Evolutionary conservation across 2,797 vertebrate species (phyloP), one percentile per base, ranked within the genome.

Genomic region (Manis crassicaudata): DNA sequence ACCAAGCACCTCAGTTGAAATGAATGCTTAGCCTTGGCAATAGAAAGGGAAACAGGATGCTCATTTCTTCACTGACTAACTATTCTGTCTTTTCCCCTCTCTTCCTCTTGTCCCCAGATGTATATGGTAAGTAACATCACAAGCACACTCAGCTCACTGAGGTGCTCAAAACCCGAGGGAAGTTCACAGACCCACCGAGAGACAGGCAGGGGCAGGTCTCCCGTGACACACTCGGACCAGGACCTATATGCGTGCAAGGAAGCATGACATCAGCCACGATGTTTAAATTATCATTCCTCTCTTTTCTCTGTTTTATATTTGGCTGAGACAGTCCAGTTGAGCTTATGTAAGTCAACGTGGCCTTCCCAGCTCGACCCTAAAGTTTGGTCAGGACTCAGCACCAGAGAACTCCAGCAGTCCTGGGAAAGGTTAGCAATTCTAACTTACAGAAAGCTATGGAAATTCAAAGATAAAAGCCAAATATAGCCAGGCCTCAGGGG

Each of bases 1-100:
- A 77, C 80, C 58, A 68, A 73, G 68, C 63, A 81, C 96, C 89
- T 93, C 84, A 46, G 67, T 72, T 75, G 63, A 94, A 94, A 86
- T 77, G 63, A 93, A 89, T 68, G 54, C 70, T 62, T 65, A 68
- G 50, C 67, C n/a, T 77, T 77, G 91, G 77, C 95, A 81, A n/a
- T n/a, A 72, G 86, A 75, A 70, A 92, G 87, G 86, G 72, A 93
- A 95, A 60, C 12, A 46, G 79, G 17, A 56, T 46, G 83, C 37
- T 96, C 60, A 32, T 88, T 92, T 27, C 3, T 87, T 58, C 14
- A 5, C 54, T 81, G 54, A 25, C 79, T 85, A 92, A 84, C 77
- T 88, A 65, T 52, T 92, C 50, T 92, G 63, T 63, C 54, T 60
- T 62, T 43, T 79, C 80, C 37, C 52, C 76, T 90, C 27, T 92